Conservation (phyloP, 2,888 invertebrate genomes). For the Acronicta leporina region DNA sequence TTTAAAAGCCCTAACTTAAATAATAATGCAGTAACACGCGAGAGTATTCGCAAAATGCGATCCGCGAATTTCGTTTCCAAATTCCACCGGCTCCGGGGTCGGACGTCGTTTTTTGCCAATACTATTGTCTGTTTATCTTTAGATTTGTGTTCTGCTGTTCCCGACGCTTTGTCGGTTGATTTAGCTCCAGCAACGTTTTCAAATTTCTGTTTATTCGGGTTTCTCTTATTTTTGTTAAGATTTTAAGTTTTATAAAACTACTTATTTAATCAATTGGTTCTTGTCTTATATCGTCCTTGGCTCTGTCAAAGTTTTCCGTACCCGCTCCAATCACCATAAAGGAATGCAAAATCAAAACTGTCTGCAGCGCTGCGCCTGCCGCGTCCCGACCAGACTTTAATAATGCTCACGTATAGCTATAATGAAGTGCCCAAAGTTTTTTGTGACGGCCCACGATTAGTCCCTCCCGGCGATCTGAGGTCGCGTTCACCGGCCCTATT, state of each 20-base stretch:
- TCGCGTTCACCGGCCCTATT: slow-evolving; percentile 82
- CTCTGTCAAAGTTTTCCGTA: slow-evolving; percentile 52
- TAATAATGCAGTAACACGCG: slow-evolving; percentile 89
- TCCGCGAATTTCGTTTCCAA: slow-evolving; percentile 86
- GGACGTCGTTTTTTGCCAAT: slow-evolving; percentile 77
- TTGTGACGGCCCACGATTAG: slow-evolving; percentile 79
- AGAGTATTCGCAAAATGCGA: slow-evolving; percentile 88
- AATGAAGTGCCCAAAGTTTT: slow-evolving; percentile 85
- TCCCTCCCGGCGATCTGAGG: slow-evolving; percentile 80
- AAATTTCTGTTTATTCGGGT: slow-evolving; percentile 45
- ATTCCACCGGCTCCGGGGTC: slow-evolving; percentile 75
- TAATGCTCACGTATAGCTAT: slow-evolving; percentile 66
- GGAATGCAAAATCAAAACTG: slow-evolving; percentile 77
- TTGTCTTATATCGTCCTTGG: slow-evolving; percentile 57
- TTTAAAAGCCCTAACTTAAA: slow-evolving; percentile 84
- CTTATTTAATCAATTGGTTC: slow-evolving; percentile 74
- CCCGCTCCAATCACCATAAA: slow-evolving; percentile 67
- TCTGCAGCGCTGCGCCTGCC: slow-evolving; percentile 52
- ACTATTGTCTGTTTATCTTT: slow-evolving; percentile 83
- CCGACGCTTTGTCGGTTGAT: slow-evolving; percentile 70
- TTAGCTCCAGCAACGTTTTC: slow-evolving; percentile 49
- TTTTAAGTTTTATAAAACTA: slow-evolving; percentile 65
- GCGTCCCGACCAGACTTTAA: slow-evolving; percentile 58
- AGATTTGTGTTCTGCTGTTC: slow-evolving; percentile 73
- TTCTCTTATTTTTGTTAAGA: slow-evolving; percentile 52